Evolutionary conservation across 2,113 vertebrate genomes (phyloP).

Genomic region (Aspiorhynchus laticeps): DNA sequence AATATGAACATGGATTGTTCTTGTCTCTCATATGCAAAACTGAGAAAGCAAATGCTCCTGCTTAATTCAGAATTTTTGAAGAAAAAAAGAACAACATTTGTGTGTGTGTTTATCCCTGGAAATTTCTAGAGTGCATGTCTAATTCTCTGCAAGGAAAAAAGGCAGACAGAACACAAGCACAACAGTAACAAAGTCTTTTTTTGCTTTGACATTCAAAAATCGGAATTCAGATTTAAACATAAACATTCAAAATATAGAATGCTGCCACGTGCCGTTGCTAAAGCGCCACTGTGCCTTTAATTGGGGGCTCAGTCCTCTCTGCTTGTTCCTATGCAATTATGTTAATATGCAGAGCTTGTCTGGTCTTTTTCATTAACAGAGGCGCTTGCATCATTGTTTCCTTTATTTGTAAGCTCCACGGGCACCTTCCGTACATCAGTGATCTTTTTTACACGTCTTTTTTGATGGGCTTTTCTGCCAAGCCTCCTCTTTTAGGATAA

Average conservation of each 20-base stretch:
- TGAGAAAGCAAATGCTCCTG: background rate
- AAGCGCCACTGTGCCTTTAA: slow-evolving; percentile 77
- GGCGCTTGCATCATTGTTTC: slow-evolving; percentile 70
- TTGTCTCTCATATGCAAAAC: background rate
- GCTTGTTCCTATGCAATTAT: slow-evolving; percentile 83
- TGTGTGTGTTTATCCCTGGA: slow-evolving; percentile 1
- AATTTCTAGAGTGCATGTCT: background rate
- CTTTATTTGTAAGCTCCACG: slow-evolving; percentile 63
- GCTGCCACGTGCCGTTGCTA: slow-evolving; percentile 6
- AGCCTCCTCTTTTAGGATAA: slow-evolving; percentile 14
- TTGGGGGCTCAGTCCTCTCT: slow-evolving; percentile 65
- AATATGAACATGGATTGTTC: background rate
- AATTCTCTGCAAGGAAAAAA: background rate
- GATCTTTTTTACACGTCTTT: slow-evolving; percentile 43
- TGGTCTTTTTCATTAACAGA: slow-evolving; percentile 77
- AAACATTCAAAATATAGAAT: background rate
- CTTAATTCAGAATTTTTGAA: too few species aligned
- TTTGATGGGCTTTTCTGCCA: background rate
- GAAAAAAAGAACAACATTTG: too few species aligned
- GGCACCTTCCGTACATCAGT: slow-evolving; percentile 25
- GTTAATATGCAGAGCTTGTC: slow-evolving; percentile 79
- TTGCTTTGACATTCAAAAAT: background rate
- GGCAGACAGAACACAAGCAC: background rate
- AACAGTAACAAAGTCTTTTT: background rate
- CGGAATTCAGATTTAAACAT: background rate